Evolutionary conservation across 2,113 vertebrate species (phyloP).

Genomic region (Sceloporus tristichus): DNA sequence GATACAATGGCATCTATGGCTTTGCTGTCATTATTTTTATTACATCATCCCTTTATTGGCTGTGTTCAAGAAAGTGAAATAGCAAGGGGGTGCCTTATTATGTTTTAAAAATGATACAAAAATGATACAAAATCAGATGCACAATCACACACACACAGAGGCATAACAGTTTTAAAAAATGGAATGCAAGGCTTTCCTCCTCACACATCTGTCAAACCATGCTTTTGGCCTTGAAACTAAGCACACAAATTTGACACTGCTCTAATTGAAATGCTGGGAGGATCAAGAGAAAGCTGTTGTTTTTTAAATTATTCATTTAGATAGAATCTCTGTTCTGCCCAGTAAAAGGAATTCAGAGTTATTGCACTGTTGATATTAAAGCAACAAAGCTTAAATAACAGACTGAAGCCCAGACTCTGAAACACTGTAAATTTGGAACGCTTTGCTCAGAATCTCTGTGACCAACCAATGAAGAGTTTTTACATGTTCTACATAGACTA

Average conservation of each 20-base stretch:
- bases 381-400: constrained; percentile 50
- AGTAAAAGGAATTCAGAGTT: constrained; percentile 51
- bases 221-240: neutral
- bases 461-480: neutral
- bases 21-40: neutral
- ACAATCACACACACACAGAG: neutral
- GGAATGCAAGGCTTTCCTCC: neutral
- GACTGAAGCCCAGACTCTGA: neutral
- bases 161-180: neutral
- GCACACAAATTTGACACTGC: neutral
- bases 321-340: constrained; percentile 69
- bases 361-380: constrained; percentile 9
- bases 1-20: neutral
- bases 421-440: neutral
- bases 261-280: neutral
- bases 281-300: neutral
- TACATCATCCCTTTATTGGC: neutral
- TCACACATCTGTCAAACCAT: neutral
- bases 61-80: neutral
- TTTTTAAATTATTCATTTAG: constrained; percentile 64
- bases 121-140: neutral
- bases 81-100: neutral
- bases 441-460: neutral
- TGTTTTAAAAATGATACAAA: neutral
- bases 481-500: neutral